Evolutionary conservation across 2,888 invertebrate species (phyloP).

Genomic region (Drosophila helvetica): DNA sequence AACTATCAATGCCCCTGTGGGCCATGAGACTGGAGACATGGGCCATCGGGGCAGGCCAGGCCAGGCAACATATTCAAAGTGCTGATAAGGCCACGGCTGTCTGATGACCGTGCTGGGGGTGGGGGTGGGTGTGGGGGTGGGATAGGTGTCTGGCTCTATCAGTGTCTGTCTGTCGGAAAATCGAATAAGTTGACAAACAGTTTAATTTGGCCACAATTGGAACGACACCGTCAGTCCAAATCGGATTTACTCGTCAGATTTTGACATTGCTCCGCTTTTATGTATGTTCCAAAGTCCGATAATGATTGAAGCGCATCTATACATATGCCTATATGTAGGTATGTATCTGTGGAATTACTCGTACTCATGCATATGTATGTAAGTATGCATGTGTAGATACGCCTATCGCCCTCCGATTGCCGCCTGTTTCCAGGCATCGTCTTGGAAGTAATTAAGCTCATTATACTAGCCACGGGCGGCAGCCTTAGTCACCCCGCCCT

Average conservation of each 20-base stretch:
- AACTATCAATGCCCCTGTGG: not conserved
- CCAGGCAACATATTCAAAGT: not conserved
- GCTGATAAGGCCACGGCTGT: not conserved
- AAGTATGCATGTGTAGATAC: conserved; percentile 32
- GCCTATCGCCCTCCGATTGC: conserved; percentile 21
- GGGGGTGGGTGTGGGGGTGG: conserved; percentile 10
- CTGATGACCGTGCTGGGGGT: conserved; percentile 20
- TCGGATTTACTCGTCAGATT: conserved; percentile 36
- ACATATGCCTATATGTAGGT: not conserved
- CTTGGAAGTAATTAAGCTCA: conserved; percentile 52
- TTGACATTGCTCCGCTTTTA: conserved; percentile 35
- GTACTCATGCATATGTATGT: too few relatives aligned
- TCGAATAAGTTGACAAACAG: conserved; percentile 22
- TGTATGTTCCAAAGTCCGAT: conserved; percentile 25
- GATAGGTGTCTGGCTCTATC: not conserved
- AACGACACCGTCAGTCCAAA: conserved; percentile 20
- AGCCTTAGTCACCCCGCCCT: conserved; percentile 3
- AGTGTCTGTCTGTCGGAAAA: conserved; percentile 3
- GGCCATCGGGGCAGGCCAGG: conserved; percentile 9
- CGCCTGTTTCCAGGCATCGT: not conserved
- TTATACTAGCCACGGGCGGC: conserved; percentile 35
- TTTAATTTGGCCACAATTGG: conserved; percentile 41
- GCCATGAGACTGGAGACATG: not conserved
- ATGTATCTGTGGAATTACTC: not conserved
- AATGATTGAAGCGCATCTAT: conserved; percentile 17